These are phyloP conservation scores for Pyralis farinalis DNA, from an alignment of 2,888 invertebrate genomes.

Conservation along the genomic window DNA sequence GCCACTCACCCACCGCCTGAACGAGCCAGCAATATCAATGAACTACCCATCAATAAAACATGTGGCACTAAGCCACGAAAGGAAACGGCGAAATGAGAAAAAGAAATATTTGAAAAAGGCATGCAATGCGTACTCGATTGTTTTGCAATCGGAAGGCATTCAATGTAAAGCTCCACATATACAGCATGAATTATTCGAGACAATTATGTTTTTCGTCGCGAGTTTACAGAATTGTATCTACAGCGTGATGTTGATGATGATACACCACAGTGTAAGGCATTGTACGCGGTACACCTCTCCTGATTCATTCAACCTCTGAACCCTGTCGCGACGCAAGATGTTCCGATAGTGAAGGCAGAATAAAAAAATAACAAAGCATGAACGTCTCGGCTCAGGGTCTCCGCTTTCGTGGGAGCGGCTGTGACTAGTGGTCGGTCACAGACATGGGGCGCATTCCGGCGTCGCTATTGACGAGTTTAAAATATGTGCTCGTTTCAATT, in stretches of 20 bases:
- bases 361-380: slow-evolving; percentile 24
- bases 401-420: slow-evolving; percentile 31
- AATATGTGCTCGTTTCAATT: no score
- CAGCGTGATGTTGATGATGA: slow-evolving; percentile 16
- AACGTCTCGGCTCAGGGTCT: slow-evolving; percentile 16
- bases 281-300: slow-evolving; percentile 20
- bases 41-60: slow-evolving; percentile 80
- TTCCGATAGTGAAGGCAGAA: slow-evolving; percentile 31
- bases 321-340: slow-evolving; percentile 26
- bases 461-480: no score
- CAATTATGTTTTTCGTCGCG: slow-evolving; percentile 28
- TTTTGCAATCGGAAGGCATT: slow-evolving; percentile 71
- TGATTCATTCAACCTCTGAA: slow-evolving; percentile 46
- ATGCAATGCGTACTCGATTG: slow-evolving; percentile 69
- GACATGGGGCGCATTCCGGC: slow-evolving; percentile 38
- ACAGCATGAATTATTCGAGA: slow-evolving; percentile 62
- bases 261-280: slow-evolving; percentile 11
- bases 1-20: slow-evolving; percentile 77
- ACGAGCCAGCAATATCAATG: slow-evolving; percentile 80
- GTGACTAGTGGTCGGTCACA: slow-evolving; percentile 21
- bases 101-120: slow-evolving; percentile 75
- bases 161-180: slow-evolving; percentile 66
- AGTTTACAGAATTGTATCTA: slow-evolving; percentile 5
- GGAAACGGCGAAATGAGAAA: slow-evolving; percentile 76
- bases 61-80: slow-evolving; percentile 76